A percentile compares a stretch with the other conserved stretches of the same genome.
phyloP scores from a whole-genome alignment of 2,797 vertebrate species.

The Malurus leucopterus region DNA sequence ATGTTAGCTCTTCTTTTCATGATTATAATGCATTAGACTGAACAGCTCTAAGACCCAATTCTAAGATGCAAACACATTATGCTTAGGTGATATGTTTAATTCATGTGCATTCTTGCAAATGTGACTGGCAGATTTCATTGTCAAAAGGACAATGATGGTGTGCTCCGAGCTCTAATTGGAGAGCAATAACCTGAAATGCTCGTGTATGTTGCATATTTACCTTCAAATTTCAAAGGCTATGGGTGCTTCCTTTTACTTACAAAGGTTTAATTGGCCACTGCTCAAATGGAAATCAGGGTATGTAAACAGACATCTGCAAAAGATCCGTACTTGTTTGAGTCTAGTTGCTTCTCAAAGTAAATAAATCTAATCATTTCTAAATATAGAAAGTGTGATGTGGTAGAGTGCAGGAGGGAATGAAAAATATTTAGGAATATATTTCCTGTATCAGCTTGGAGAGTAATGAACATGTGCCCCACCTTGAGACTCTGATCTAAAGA shows the following conservation, averaged over 20 bases:
- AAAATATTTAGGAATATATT: background rate
- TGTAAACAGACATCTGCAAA: conserved; percentile 36
- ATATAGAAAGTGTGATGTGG: background rate
- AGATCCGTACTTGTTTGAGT: background rate
- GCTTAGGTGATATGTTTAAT: conserved; percentile 27
- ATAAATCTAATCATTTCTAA: conserved; percentile 37
- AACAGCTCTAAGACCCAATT: background rate
- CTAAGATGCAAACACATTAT: conserved; percentile 1
- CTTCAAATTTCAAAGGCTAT: conserved; percentile 8
- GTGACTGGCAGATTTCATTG: conserved; percentile 22
- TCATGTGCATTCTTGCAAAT: background rate
- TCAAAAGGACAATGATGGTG: background rate
- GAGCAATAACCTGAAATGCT: background rate
- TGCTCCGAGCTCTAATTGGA: background rate
- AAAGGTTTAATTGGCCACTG: conserved; percentile 26
- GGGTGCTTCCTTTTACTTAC: background rate
- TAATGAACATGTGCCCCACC: background rate
- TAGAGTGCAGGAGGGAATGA: background rate
- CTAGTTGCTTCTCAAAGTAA: conserved; percentile 13
- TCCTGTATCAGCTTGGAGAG: background rate
- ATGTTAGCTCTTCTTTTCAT: background rate
- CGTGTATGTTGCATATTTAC: background rate
- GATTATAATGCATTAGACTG: background rate
- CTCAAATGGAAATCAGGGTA: conserved; percentile 29
- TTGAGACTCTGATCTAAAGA: background rate